Base-by-base conservation (phyloP, 2,888 invertebrate genomes). In the Ernsta delagoae region DNA sequence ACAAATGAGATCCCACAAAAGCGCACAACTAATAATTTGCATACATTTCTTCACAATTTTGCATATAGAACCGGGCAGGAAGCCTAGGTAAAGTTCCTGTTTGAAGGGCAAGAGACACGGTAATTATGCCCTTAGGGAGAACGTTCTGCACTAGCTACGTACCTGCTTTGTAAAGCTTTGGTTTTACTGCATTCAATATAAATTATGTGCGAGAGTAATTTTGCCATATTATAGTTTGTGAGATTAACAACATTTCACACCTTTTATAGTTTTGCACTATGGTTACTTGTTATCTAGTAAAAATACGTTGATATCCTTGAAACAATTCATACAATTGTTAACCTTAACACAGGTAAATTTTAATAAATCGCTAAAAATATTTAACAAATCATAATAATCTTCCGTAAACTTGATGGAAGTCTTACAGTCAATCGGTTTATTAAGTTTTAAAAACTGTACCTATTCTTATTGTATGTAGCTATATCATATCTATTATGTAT, bases 111-210 rank as follows among this genome's bases (percentile, higher is more conserved):
- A 54, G 31, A 43, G 63, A 64, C 63, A 56, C 53, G 7, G 43
- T 64, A 64, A 64, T 64, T 64, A 56, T 43, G 54, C 54, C 63
- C 54, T 56, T 1, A 43, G 63, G 53, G 53, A 7, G 53, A 53
- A 3, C 53, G 53, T 24, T 8, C 53, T 53, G 8, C 7, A 7
- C 3, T 43, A 43, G 9, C 7, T 43, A 43, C 43, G 8, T 4
- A 53, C 24, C 7, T 7, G 53, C 54, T 53, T 53, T 53, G 53
- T 53, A 53, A 24, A 53, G 11, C 54, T 31, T 34, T n/a, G 53
- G 24, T 53, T 53, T 24, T 24, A 53, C 53, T 24, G 4, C 24
- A 53, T 53, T 45, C 5, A 53, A 53, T 53, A 41, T 41, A 41
- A 36, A 36, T 36, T 36, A 39, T 53, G 24, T 7, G 7, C 7